Base-by-base conservation (phyloP, 2,797 vertebrate species). In the Odontamblyopus lacepedii region DNA sequence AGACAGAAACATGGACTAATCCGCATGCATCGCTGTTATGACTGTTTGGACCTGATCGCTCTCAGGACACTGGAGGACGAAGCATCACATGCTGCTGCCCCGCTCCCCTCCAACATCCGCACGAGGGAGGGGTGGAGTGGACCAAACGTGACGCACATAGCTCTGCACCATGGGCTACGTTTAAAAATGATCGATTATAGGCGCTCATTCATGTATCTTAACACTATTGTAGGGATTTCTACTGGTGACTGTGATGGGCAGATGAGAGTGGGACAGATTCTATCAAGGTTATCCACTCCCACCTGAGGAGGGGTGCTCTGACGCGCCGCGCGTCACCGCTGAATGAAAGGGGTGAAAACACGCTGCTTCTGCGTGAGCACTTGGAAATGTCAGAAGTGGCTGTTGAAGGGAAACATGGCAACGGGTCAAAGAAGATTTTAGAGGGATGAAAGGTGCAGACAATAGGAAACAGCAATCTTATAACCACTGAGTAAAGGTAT, bases 271-370 rank as follows among this genome's bases (percentile, higher is more conserved):
- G 59, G 5, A 5, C 1, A 11, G 69, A 71, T 69, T 19, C 76
- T 74, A 69, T 84, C 85, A 91, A 91, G 90, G 90, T 91, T 85
- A 90, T 87, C 83, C 79, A 76, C 82, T 83, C 85, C 79, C 78
- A 81, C 79, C 84, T 75, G 78, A 86, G 79, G 79, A 84, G 69
- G 84, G 30, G 50, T 48, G 13, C 63, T 72, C 74, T 87, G 86
- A 88, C 88, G 85, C 83, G 70, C 77, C 26, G 76, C 44, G 84
- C 82, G 81, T 81, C 83, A 85, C 62, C 26, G 26, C 23, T 44
- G 38, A 19, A 41, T n/a, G 32, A 62, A 19, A 32, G 15, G 13
- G 60, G 30, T 8, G 18, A 35, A 19, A 29, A 16, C 27, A 5
- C 55, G 11, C 55, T 16, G 11, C 23, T 26, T 23, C 55, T 56